Base-by-base conservation (phyloP, 2,113 vertebrate species). In the Cyprinus carpio region DNA sequence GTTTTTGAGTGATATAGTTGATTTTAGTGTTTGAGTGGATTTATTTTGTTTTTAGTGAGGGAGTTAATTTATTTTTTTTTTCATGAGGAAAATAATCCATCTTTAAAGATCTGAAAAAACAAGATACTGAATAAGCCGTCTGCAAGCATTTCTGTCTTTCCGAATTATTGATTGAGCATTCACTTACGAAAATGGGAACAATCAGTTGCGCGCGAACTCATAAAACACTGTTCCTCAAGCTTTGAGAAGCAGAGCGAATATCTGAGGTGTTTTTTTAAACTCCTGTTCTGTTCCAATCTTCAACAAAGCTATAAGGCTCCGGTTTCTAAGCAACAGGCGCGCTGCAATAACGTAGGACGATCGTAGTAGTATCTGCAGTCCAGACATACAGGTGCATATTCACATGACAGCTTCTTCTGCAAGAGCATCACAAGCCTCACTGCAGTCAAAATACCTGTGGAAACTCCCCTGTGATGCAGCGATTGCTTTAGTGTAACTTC, bases 321-420 rank as follows among this genome's bases (percentile, higher is more conserved):
- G 89, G 93, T 95, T 95, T 85, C 95, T 93, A 93, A 94, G 95
- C 95, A 95, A 95, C 95, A 93, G 93, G 90, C 92, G 92, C 65
- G 77, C 92, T 84, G 93, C 92, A 92, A 92, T 93, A 93, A 94
- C 92, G 91, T 92, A 81, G 85, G 56, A 91, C 89, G 91, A 91
- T 85, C 89, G 91, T 92, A 90, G 90, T 91, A 90, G 87, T 92
- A 90, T 92, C 90, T 92, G 93, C 93, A 93, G 93, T 89, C 90
- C 90, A 88, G 88, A 86, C 76, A 90, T 58, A 87, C 90, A 94
- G 93, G 93, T 94, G 92, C 62, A 75, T 46, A 64, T 62, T 60
- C 84, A 65, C 54, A 80, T 25, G 67, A 84, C 75, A 15, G 67
- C 79, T 72, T 80, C 81, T 49, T 46, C 81, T 79, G 65, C 82